Percentiles rank a stretch among this genome's conserved stretches.
phyloP scores from a whole-genome alignment of 2,888 invertebrate genomes.

The Dryobotodes eremita region DNA sequence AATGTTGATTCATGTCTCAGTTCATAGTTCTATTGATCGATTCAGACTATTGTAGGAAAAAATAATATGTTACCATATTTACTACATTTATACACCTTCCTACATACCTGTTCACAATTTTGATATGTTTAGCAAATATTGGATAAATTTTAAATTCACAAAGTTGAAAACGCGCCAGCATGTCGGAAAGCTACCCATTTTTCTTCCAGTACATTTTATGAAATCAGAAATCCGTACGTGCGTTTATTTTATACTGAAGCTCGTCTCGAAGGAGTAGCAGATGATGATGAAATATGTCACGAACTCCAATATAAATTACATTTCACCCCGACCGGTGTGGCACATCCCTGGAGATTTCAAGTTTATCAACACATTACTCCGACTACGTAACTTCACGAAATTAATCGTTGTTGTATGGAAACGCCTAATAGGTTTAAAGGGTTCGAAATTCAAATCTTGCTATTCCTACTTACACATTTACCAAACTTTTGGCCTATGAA shows the following conservation, averaged over 20 bases:
- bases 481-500: conserved; percentile 18
- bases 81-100: background rate
- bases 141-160: background rate
- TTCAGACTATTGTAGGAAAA: too few relatives aligned
- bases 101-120: background rate
- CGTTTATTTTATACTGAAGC: conserved; percentile 33
- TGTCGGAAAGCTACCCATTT: background rate
- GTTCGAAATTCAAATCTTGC: conserved; percentile 41
- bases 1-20: too few relatives aligned
- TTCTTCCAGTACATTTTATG: conserved; percentile 11
- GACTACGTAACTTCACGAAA: conserved; percentile 40
- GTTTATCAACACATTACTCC: conserved; percentile 61
- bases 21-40: too few relatives aligned
- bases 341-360: conserved; percentile 45
- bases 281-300: conserved; percentile 57
- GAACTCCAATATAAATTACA: conserved; percentile 53
- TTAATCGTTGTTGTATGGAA: conserved; percentile 47
- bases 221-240: conserved; percentile 39
- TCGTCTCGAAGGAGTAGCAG: conserved; percentile 43
- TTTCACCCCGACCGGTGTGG: conserved; percentile 39
- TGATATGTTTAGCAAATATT: background rate
- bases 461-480: conserved; percentile 20
- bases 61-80: background rate
- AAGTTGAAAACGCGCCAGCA: background rate
- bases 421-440: conserved; percentile 33